Evolutionary conservation across 1,140 invertebrate species (phyloP).

Genomic region (Drosophila baimaii): DNA sequence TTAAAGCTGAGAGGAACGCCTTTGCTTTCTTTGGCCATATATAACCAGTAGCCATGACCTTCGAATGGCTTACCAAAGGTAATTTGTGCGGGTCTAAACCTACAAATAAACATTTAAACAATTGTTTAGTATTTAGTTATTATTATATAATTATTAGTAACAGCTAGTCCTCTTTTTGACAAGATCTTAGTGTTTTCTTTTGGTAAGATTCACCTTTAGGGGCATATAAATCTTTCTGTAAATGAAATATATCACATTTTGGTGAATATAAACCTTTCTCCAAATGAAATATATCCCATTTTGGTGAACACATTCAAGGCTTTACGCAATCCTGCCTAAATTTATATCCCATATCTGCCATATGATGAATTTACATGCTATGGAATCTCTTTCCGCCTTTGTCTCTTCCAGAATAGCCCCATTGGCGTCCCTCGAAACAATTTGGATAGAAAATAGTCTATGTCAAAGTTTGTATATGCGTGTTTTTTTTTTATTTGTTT

Average conservation of each 20-base stretch:
- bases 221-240: too few species aligned
- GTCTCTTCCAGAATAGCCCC: not conserved
- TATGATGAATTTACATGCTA: constrained; percentile 4
- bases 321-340: constrained; percentile 6
- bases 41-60: constrained; percentile 17
- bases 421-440: not conserved
- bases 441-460: not conserved
- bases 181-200: not conserved
- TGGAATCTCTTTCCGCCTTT: not conserved
- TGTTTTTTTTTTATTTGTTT: not conserved
- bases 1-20: constrained; percentile 2
- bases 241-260: not conserved
- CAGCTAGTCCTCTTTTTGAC: not conserved
- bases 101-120: not conserved
- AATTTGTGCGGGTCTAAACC: not conserved
- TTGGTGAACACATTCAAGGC: too few species aligned
- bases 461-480: constrained; percentile 5
- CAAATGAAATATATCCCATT: too few species aligned
- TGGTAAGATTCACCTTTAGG: not conserved
- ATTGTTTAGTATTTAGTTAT: not conserved
- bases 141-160: not conserved
- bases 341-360: not conserved
- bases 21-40: constrained; percentile 2
- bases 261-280: too few species aligned
- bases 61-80: not conserved